Evolutionary conservation across 30 jellyfish, hydroid and myxozoan genomes (phyloP).

Genomic region (Turritopsis dohrnii): DNA sequence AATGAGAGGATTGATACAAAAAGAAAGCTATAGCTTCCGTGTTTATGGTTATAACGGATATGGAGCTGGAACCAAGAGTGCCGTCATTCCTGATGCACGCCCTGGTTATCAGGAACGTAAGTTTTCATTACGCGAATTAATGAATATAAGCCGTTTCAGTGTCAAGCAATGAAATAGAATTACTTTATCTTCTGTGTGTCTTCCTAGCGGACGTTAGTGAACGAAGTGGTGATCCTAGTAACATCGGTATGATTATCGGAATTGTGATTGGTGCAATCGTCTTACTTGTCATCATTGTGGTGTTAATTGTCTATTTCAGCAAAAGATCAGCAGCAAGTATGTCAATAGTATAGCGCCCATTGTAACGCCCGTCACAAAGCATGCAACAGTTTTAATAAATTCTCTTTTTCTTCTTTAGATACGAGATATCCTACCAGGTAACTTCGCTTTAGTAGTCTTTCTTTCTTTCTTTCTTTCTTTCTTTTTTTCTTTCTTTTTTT

Average conservation of each 20-base stretch:
- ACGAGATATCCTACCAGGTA: conserved; percentile 15
- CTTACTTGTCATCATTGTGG: not conserved
- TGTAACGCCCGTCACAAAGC: too few species aligned
- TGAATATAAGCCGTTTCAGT: too few species aligned
- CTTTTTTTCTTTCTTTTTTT: not conserved
- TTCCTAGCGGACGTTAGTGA: not conserved
- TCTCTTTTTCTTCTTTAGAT: not conserved
- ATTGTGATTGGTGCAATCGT: conserved; percentile 20
- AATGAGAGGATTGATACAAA: not conserved
- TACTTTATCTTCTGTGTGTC: not conserved
- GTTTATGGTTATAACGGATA: conserved; percentile 16
- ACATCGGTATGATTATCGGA: conserved; percentile 9
- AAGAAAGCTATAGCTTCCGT: not conserved
- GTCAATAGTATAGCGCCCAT: too few species aligned
- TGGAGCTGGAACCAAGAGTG: not conserved
- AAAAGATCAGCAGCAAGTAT: conserved; percentile 23
- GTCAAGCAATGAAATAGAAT: not conserved
- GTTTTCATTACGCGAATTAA: not conserved
- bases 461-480: not conserved
- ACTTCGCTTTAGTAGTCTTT: not conserved
- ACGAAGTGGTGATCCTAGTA: not conserved
- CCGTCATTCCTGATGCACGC: not conserved
- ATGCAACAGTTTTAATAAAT: too few species aligned
- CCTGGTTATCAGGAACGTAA: not conserved
- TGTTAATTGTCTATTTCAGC: not conserved